Conservation (phyloP, 1,140 invertebrate species). For the Sinonovacula constricta region DNA sequence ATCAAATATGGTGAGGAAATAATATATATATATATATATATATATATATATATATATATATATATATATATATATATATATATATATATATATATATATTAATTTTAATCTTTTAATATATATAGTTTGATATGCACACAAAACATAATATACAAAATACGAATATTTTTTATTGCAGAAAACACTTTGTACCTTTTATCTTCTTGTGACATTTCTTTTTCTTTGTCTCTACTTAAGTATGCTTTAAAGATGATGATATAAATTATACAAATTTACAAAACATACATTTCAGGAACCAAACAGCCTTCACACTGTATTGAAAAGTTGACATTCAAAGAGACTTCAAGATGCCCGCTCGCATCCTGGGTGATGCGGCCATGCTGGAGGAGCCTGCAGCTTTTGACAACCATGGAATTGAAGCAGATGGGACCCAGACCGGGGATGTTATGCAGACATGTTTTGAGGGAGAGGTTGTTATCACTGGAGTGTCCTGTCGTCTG, state of each 20-base stretch:
- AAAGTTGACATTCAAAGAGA: no score
- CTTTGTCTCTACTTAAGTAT: not conserved
- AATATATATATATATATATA: no score
- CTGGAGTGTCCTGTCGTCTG: slow-evolving; percentile 92
- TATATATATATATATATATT: not conserved
- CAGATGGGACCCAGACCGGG: not conserved
- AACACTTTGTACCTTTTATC: not conserved
- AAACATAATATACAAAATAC: not conserved
- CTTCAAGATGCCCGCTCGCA: slow-evolving; percentile 27
- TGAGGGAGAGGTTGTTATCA: slow-evolving; percentile 87
- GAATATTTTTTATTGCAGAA: not conserved
- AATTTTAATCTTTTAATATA: not conserved
- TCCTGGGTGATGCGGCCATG: slow-evolving; percentile 16
- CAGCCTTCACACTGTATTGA: no score
- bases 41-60: no score
- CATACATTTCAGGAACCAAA: not conserved
- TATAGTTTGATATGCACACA: not conserved
- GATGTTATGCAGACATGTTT: not conserved
- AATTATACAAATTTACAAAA: not conserved
- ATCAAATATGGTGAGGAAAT: no score
- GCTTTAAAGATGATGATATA: not conserved
- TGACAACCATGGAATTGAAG: not conserved
- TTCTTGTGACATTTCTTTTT: not conserved
- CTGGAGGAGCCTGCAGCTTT: not conserved
- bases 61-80: no score